A percentile compares a stretch with the other conserved stretches of the same genome.
Conservation (phyloP, 92 coral and sea anemone genomes). For the Phenganax marumi region DNA sequence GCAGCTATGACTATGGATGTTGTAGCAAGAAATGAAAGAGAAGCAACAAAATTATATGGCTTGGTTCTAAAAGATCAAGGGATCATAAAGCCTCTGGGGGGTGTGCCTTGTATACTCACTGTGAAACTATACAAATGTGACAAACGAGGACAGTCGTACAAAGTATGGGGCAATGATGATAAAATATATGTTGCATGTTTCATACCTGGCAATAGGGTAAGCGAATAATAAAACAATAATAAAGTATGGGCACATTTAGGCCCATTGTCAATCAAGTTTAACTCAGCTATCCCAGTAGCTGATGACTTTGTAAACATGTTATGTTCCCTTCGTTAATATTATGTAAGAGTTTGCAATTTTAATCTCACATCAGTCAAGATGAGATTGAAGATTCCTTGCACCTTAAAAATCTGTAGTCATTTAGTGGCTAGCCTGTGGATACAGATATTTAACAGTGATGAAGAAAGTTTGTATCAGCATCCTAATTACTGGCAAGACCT, state of each 20-base stretch:
- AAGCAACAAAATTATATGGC: conserved; percentile 17
- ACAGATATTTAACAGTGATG: too few species aligned
- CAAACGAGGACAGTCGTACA: neutral
- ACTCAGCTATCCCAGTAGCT: neutral
- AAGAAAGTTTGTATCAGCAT: too few species aligned
- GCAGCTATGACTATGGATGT: neutral
- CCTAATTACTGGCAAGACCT: too few species aligned
- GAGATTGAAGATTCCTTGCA: too few species aligned
- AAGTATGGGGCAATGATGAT: neutral
- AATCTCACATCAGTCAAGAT: too few species aligned
- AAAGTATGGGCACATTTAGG: neutral
- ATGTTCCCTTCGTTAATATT: too few species aligned
- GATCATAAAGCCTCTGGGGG: conserved; percentile 1
- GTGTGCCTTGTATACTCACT: neutral
- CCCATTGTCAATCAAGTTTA: neutral
- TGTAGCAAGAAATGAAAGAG: neutral
- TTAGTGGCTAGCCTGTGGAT: too few species aligned
- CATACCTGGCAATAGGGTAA: neutral
- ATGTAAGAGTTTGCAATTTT: too few species aligned
- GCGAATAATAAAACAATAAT: neutral
- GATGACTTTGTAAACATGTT: too few species aligned
- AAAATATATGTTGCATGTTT: conserved; percentile 6
- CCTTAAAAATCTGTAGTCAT: too few species aligned
- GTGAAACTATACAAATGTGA: neutral
- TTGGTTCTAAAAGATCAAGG: conserved; percentile 2